Evolutionary conservation across 35 echinoderm and acorn worm species (phyloP).

Genomic region (Anneissia japonica): DNA sequence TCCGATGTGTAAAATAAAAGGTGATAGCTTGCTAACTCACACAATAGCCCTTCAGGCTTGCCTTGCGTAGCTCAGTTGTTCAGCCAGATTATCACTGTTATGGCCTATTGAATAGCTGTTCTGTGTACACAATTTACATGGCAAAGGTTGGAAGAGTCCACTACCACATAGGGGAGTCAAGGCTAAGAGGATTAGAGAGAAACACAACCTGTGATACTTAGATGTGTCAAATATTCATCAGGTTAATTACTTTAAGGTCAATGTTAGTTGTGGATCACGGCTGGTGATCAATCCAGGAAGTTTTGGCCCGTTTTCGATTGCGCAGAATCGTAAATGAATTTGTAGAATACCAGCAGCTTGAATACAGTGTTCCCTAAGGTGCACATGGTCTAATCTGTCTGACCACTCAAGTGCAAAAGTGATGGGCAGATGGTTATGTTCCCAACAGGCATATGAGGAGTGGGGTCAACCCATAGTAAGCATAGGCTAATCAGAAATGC

Average conservation of each 20-base stretch:
- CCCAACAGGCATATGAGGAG: neutral
- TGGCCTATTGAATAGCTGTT: neutral
- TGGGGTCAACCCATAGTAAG: neutral
- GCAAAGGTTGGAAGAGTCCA: neutral
- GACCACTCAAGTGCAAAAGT: conserved; percentile 1
- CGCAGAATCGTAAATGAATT: too few species aligned
- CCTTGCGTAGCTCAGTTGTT: neutral
- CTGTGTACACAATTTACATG: conserved; percentile 1
- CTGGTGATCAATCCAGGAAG: neutral
- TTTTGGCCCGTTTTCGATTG: neutral
- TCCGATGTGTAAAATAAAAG: neutral
- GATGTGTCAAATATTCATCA: neutral
- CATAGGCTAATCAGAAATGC: neutral
- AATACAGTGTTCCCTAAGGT: neutral
- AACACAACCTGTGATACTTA: neutral
- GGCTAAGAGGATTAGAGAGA: neutral
- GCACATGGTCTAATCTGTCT: neutral
- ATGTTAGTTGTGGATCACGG: neutral
- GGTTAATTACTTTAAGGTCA: neutral
- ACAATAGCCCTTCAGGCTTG: neutral
- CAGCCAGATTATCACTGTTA: neutral
- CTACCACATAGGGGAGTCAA: neutral
- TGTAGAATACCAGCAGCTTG: neutral
- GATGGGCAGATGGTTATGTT: neutral
- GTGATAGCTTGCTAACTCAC: neutral